Evolutionary conservation across 2,797 vertebrate genomes (phyloP).

Genomic region (Carduelis carduelis): DNA sequence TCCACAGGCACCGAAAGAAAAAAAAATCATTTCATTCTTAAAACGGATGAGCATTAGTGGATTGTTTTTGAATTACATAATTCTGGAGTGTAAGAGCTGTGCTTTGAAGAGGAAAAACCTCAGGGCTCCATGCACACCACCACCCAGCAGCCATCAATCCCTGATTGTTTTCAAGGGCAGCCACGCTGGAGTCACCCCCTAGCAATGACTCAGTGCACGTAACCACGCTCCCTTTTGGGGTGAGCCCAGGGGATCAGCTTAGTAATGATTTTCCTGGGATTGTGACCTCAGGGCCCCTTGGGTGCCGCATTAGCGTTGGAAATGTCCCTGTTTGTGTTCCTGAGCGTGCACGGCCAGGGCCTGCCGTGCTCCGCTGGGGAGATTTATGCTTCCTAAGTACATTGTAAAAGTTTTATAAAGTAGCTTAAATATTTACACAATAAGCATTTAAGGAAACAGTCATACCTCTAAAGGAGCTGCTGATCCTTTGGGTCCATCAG

Average conservation of each 20-base stretch:
- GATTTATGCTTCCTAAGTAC: slow-evolving; percentile 49
- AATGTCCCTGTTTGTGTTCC: slow-evolving; percentile 18
- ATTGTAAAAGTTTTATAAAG: slow-evolving; percentile 51
- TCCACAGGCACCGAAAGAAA: background rate
- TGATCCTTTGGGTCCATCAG: slow-evolving; percentile 1
- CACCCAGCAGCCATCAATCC: background rate
- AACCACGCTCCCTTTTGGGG: background rate
- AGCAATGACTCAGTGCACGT: background rate
- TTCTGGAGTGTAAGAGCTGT: background rate
- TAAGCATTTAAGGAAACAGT: slow-evolving; percentile 53
- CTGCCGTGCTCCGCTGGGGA: background rate
- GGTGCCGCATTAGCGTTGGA: background rate
- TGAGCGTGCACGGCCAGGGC: background rate
- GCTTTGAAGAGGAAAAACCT: background rate
- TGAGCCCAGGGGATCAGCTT: background rate
- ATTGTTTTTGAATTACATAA: background rate
- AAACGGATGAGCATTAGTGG: background rate
- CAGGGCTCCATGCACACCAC: background rate
- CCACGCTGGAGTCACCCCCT: rapidly evolving
- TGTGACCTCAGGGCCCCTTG: background rate
- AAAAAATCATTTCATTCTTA: background rate
- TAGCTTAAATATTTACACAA: slow-evolving; percentile 66
- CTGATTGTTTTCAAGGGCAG: rapidly evolving
- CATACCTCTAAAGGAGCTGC: slow-evolving; percentile 17
- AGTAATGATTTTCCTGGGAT: background rate